Percentiles rank a stretch among this genome's conserved stretches.
Evolutionary conservation across 1,140 invertebrate species (phyloP).

Genomic region (Achatina immaculata): DNA sequence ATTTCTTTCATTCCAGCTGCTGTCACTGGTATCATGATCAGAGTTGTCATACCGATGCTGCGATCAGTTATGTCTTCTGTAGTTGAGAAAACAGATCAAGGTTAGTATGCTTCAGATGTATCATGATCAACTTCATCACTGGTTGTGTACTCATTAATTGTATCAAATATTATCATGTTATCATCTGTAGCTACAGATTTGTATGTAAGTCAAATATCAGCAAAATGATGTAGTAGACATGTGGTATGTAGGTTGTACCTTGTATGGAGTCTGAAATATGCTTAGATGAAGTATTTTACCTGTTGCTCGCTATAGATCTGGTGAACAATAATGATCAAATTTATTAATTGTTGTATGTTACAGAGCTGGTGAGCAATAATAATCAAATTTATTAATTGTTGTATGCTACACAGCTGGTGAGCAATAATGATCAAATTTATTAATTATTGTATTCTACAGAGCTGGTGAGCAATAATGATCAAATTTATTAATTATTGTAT

Average conservation of each 20-base stretch:
- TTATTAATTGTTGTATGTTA: no score
- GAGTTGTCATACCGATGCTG: constrained; percentile 27
- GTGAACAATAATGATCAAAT: no score
- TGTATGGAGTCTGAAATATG: background rate
- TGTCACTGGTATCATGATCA: background rate
- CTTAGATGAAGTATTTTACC: background rate
- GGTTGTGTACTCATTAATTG: background rate
- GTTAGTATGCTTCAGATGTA: background rate
- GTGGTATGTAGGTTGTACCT: background rate
- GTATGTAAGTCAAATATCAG: no score
- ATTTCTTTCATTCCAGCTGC: constrained; percentile 15
- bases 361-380: no score
- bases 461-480: no score
- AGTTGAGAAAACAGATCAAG: constrained; percentile 12
- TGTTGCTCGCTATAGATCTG: no score
- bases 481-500: no score
- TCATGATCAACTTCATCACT: background rate
- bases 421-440: no score
- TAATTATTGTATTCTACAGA: no score
- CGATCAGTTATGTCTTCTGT: constrained; percentile 12
- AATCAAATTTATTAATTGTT: no score
- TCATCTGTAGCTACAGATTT: background rate
- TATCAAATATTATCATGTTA: background rate
- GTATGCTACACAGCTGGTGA: no score
- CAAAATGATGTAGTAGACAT: background rate